phyloP scores from a whole-genome alignment of 2,113 vertebrate species.

The Nothoprocta pentlandii region DNA sequence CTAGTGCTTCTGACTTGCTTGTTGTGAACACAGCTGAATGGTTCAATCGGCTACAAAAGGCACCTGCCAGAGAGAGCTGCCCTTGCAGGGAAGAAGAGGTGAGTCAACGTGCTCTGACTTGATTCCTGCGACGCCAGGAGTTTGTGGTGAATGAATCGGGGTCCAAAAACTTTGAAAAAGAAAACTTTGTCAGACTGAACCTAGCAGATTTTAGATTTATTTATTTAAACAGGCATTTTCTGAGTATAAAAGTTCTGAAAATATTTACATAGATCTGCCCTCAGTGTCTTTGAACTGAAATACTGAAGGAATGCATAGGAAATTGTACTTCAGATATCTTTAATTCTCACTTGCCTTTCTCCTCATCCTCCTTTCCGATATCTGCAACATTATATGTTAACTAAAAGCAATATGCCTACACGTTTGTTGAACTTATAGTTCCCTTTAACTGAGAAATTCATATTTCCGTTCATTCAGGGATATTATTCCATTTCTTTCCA shows the following conservation, averaged over 20 bases:
- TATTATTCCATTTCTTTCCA: not conserved
- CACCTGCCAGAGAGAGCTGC: fast-evolving
- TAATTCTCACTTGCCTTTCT: not conserved
- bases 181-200: not conserved
- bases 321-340: not conserved
- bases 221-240: not conserved
- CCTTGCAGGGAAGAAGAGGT: not conserved
- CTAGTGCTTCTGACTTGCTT: not conserved
- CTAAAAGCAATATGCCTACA: not conserved
- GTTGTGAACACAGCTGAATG: not conserved
- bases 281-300: not conserved
- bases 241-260: not conserved
- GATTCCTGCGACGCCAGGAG: not conserved
- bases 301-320: not conserved
- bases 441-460: not conserved
- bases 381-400: not conserved
- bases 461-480: not conserved
- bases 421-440: not conserved
- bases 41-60: not conserved
- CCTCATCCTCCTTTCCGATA: not conserved
- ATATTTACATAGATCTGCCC: not conserved
- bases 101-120: not conserved
- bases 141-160: not conserved
- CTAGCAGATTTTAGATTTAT: not conserved
- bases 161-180: not conserved